phyloP scores from a whole-genome alignment of 2,888 invertebrate genomes.

The Allygus modestus region DNA sequence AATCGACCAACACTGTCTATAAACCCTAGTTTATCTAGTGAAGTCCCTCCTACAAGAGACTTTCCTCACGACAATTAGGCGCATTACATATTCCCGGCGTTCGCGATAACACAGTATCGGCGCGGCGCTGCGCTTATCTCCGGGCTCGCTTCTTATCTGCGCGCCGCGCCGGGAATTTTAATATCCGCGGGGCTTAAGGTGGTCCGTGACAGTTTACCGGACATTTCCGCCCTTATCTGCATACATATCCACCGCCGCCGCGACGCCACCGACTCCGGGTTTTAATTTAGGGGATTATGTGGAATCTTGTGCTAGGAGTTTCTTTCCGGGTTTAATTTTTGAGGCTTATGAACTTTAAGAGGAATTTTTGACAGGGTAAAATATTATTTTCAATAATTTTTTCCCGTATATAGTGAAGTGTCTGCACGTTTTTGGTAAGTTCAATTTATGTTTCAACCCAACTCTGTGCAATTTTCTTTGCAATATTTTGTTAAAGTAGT shows the following conservation, averaged over 20 bases:
- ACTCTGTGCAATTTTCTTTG: no score
- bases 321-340: neutral
- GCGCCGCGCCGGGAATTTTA: conserved; percentile 50
- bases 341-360: neutral
- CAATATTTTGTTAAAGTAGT: no score
- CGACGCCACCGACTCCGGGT: neutral
- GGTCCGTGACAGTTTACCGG: conserved; percentile 49
- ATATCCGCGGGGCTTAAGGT: conserved; percentile 50
- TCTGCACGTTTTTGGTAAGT: no score
- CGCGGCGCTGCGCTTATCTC: conserved; percentile 35
- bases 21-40: neutral
- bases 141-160: conserved; percentile 29
- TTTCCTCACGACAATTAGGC: neutral
- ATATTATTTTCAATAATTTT: no score
- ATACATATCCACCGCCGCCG: conserved; percentile 15
- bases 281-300: conserved; percentile 53
- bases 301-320: neutral
- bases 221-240: conserved; percentile 31
- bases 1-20: neutral
- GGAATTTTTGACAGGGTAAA: no score
- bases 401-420: no score
- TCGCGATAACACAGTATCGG: conserved; percentile 44
- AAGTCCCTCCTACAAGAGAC: neutral
- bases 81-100: conserved; percentile 47
- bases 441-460: no score